Evolutionary conservation across 1,140 invertebrate genomes (phyloP).

Genomic region (Drosophila sechellia): DNA sequence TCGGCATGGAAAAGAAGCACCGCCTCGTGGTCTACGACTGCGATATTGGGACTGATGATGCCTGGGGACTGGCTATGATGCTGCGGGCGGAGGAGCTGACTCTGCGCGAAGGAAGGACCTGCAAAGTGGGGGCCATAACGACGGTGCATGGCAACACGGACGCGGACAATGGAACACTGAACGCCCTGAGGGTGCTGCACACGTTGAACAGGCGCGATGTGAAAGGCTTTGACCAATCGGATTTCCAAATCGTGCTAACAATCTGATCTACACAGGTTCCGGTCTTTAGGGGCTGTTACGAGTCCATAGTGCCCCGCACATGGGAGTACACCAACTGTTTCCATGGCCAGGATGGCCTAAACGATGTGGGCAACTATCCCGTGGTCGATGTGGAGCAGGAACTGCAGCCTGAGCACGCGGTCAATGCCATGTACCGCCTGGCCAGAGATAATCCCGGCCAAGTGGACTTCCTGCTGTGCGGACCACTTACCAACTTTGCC

Average conservation of each 20-base stretch:
- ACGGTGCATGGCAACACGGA: constrained; percentile 87
- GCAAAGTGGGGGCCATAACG: constrained; percentile 87
- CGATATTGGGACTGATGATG: constrained; percentile 88
- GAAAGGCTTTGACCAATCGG: not conserved
- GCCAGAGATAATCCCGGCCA: constrained; percentile 58
- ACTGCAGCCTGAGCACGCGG: constrained; percentile 49
- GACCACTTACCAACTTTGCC: constrained; percentile 91
- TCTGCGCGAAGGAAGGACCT: constrained; percentile 31
- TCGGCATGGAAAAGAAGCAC: constrained; percentile 1
- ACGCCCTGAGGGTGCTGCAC: constrained; percentile 86
- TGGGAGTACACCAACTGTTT: constrained; percentile 26
- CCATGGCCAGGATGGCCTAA: constrained; percentile 88
- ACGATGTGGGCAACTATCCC: constrained; percentile 83
- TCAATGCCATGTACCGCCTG: constrained; percentile 85
- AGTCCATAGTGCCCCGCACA: constrained; percentile 59
- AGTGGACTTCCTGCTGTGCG: constrained; percentile 73
- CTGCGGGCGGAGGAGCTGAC: constrained; percentile 85
- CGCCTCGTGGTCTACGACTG: constrained; percentile 86
- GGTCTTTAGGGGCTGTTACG: constrained; percentile 86
- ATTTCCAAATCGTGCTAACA: constrained; percentile 3
- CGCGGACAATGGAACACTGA: constrained; percentile 86
- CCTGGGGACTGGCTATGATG: constrained; percentile 87
- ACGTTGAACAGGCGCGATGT: constrained; percentile 85
- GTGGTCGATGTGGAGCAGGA: constrained; percentile 8
- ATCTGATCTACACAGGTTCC: constrained; percentile 85